Evolutionary conservation across 92 coral and sea anemone genomes (phyloP), one percentile per base, ranked within the genome.

Genomic region (Micromussa lordhowensis): DNA sequence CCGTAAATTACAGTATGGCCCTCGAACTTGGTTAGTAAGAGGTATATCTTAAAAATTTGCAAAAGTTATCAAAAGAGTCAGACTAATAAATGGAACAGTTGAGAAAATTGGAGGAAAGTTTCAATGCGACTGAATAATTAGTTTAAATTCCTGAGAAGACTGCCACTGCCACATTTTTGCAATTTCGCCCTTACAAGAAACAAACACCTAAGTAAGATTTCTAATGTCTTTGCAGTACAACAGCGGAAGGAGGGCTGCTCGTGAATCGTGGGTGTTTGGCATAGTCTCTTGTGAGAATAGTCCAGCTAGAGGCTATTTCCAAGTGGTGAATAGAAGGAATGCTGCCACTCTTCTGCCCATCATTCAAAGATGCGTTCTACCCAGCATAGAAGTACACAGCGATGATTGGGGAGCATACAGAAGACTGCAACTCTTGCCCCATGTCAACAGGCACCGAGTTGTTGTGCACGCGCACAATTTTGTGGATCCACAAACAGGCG

Each of bases 401-500:
- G 75, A 79, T 59, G 83, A 79, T 54, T 79, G 83, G 83, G 83
- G 66, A 12, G 83, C 83, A 11, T 79, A 49, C 83, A 30, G 63
- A 35, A 63, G 83, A 34, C 34, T 79, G 53, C 83, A 53, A 29
- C 68, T 24, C 11, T 34, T 79, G 71, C 84, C 63, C 28, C 12
- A 55, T 53, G 84, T 81, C 14, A 22, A 22, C 18, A 1, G 48
- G 35, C 85, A 81, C 72, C 40, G 40, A 29, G 85, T 81, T 8
- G 73, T 81, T 81, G 85, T 81, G 44, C 85, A 81, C 24, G 74
- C 85, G 3, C 85, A 31, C 18, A 54, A 81, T 32, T 81, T 81
- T 51, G 73, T 80, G 85, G 55, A 36, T 36, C 38, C 38, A 36
- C 4, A 5, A 36, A 36, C 38, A 36, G 38, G 38, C 38, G 38